Evolutionary conservation across 2,113 vertebrate species (phyloP).

Genomic region (Apistogramma diplotaenia): DNA sequence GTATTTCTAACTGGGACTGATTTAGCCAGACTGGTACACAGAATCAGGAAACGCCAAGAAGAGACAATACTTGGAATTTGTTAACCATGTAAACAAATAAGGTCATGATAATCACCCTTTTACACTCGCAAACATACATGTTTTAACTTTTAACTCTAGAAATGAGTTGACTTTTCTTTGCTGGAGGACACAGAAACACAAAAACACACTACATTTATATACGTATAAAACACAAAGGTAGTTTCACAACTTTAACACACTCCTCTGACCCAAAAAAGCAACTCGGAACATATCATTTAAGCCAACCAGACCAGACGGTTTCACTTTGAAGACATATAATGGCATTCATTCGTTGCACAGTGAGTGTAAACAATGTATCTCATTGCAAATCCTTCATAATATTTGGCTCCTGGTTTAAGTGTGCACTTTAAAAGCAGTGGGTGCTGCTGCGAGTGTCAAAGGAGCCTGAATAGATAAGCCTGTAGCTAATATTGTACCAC

Average conservation of each 20-base stretch:
- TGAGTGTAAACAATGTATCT: constrained; percentile 32
- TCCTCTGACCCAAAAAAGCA: constrained; percentile 2
- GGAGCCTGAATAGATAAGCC: constrained; percentile 37
- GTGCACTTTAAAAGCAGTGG: not conserved
- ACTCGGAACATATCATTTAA: constrained; percentile 2
- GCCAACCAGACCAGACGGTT: not conserved
- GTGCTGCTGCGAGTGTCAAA: not conserved
- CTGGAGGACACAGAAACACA: not conserved
- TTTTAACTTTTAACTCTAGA: not conserved
- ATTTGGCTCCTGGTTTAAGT: constrained; percentile 13
- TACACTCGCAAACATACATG: not conserved
- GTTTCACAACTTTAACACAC: not conserved
- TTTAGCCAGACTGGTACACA: not conserved
- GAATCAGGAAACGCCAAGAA: not conserved
- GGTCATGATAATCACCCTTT: not conserved
- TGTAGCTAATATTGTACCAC: constrained; percentile 44
- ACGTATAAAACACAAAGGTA: not conserved
- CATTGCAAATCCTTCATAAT: constrained; percentile 11
- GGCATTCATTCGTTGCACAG: constrained; percentile 2
- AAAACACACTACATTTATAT: not conserved
- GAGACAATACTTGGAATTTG: not conserved
- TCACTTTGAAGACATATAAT: constrained; percentile 8
- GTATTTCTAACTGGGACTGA: not conserved
- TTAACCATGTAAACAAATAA: not conserved
- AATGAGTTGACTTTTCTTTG: not conserved